These are phyloP conservation scores for Gymnoscopelus braueri DNA, from an alignment of 2,797 vertebrate species.

Conservation along the genomic window DNA sequence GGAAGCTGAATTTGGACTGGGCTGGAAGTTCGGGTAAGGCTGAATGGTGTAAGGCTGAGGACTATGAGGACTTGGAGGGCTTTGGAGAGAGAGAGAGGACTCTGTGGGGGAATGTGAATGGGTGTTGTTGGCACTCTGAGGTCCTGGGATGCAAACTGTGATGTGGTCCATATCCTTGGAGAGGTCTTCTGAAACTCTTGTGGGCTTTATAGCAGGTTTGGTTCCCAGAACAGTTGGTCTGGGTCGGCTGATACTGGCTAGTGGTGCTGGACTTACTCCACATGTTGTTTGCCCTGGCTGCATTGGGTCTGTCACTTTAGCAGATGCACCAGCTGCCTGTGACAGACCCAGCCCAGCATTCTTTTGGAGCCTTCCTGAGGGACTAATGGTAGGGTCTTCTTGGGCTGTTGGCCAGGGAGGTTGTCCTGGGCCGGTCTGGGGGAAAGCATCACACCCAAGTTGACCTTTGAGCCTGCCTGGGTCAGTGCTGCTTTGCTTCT, in stretches of 20 bases:
- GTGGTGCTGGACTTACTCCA: constrained; percentile 46
- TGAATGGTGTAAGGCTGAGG: constrained; percentile 53
- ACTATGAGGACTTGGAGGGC: constrained; percentile 63
- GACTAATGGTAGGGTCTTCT: constrained; percentile 39
- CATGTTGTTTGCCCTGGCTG: constrained; percentile 37
- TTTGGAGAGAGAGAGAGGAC: constrained; percentile 58
- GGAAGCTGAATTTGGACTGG: constrained; percentile 6
- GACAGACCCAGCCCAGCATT: constrained; percentile 17
- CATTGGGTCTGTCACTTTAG: constrained; percentile 33
- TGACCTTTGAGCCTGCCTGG: constrained; percentile 53
- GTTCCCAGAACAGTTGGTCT: constrained; percentile 72
- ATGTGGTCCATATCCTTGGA: constrained; percentile 62
- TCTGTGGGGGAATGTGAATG: constrained; percentile 74
- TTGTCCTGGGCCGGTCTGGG: constrained; percentile 27
- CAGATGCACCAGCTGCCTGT: constrained; percentile 28
- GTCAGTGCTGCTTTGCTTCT: constrained; percentile 51
- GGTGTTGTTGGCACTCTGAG: constrained; percentile 51
- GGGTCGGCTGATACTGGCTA: constrained; percentile 73
- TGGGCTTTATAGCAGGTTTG: constrained; percentile 61
- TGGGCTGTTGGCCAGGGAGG: constrained; percentile 54
- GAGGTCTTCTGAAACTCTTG: constrained; percentile 51
- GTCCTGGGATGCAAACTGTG: constrained; percentile 63
- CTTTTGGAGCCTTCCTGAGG: constrained; percentile 26
- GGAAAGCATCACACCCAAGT: constrained; percentile 41
- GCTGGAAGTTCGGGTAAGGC: constrained; percentile 56